Percentiles rank a stretch among this genome's conserved stretches.
Evolutionary conservation across 2,113 vertebrate species (phyloP).

Genomic region (Muscicapa adusta): DNA sequence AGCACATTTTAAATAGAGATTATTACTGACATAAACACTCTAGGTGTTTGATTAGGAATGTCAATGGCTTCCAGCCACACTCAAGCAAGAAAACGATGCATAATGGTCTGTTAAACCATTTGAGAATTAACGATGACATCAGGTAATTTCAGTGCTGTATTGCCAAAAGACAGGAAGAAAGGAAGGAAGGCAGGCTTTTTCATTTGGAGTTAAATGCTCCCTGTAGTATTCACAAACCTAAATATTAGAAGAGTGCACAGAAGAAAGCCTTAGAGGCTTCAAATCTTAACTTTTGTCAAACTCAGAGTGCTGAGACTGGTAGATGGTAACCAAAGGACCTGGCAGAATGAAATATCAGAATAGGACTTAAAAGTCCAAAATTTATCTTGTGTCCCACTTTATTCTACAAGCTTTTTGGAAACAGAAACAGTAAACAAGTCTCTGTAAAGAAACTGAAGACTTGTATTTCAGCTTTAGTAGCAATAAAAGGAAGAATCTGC

Average conservation of each 20-base stretch:
- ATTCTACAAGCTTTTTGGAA: neutral
- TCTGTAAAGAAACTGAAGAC: neutral
- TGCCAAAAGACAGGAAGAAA: slow-evolving; percentile 52
- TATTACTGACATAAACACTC: slow-evolving; percentile 42
- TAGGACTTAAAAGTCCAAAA: neutral
- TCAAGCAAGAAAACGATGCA: neutral
- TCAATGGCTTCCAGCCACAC: slow-evolving; percentile 44
- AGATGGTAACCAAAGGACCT: neutral
- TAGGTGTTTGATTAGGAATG: slow-evolving; percentile 44
- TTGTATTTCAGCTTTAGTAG: neutral
- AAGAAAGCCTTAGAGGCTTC: neutral
- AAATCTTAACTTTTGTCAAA: neutral
- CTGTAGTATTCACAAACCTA: slow-evolving; percentile 10
- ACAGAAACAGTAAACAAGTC: neutral
- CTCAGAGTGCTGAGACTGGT: neutral
- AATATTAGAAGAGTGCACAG: neutral
- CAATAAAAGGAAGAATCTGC: neutral
- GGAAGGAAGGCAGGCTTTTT: slow-evolving; percentile 2
- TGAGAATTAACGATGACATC: slow-evolving; percentile 34
- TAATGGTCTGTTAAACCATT: slow-evolving; percentile 35
- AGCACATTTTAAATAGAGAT: slow-evolving; percentile 22
- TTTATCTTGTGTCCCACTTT: neutral
- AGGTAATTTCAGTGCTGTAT: neutral
- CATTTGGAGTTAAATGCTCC: slow-evolving; percentile 23
- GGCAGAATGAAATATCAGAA: neutral